Evolutionary conservation across 2,888 invertebrate species (phyloP).

Genomic region (Drosophila pseudotalamancana): DNA sequence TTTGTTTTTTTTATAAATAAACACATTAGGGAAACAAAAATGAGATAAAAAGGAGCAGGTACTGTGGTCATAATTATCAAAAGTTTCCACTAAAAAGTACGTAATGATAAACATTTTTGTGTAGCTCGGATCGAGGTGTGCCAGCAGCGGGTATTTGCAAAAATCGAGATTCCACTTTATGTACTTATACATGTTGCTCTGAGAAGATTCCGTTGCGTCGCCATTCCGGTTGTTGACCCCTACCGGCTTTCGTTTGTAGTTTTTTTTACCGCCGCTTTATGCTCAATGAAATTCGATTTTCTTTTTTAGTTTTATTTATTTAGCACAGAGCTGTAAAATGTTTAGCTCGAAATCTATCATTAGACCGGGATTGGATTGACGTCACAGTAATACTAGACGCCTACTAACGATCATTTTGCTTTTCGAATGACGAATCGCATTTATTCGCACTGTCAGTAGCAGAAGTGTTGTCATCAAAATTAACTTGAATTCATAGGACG

Average conservation of each 20-base stretch:
- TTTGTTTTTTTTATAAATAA: no score
- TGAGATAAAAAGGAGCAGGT: no score
- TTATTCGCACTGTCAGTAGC: conserved; percentile 7
- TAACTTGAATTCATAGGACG: conserved; percentile 36
- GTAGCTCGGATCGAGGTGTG: no score
- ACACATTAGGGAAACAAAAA: no score
- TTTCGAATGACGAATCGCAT: conserved; percentile 28
- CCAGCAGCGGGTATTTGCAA: no score
- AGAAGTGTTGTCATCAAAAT: conserved; percentile 28
- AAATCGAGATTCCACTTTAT: no score
- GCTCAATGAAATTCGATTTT: conserved; percentile 29
- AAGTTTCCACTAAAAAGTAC: no score
- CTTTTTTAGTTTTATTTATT: conserved; percentile 27
- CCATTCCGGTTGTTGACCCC: conserved; percentile 83
- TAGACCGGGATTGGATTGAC: conserved; percentile 10
- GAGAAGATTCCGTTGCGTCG: conserved; percentile 53
- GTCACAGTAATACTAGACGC: conserved; percentile 13
- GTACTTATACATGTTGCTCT: conserved; percentile 15
- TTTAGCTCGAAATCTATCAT: conserved; percentile 37
- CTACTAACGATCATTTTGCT: conserved; percentile 6
- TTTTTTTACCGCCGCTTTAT: conserved; percentile 34
- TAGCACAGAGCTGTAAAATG: conserved; percentile 51
- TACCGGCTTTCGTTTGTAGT: conserved; percentile 79
- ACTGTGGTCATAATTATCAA: no score
- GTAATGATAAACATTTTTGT: no score